Evolutionary conservation across 2,113 vertebrate species (phyloP).

Genomic region (Phyllopteryx taeniolatus): DNA sequence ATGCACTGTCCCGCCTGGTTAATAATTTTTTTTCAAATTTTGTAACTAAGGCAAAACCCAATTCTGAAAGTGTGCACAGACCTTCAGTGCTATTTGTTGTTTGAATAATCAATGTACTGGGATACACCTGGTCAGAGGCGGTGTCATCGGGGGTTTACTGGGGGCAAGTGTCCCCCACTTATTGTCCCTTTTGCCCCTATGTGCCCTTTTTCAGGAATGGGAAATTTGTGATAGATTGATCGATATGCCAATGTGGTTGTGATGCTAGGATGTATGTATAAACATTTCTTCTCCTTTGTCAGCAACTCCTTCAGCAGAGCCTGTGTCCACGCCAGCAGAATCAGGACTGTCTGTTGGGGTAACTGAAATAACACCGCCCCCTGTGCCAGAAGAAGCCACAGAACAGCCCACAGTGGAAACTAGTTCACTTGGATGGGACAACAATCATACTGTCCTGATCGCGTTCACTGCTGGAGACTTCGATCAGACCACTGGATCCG

Average conservation of each 20-base stretch:
- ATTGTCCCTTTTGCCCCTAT: too few relatives aligned
- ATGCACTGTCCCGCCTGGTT: too few relatives aligned
- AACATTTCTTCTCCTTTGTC: background rate
- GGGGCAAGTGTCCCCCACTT: too few relatives aligned
- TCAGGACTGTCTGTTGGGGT: background rate
- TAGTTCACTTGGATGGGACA: background rate
- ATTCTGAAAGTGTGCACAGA: too few relatives aligned
- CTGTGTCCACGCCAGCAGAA: background rate
- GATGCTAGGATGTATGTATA: background rate
- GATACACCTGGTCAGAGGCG: background rate
- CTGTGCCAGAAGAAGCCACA: background rate
- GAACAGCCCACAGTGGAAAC: background rate
- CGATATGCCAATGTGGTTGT: background rate
- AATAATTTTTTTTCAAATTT: too few relatives aligned
- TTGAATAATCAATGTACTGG: background rate
- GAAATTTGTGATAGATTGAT: too few relatives aligned
- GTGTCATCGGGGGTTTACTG: too few relatives aligned
- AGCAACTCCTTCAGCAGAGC: background rate
- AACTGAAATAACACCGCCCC: background rate
- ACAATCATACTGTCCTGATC: background rate
- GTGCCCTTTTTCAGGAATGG: too few relatives aligned
- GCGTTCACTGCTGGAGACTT: background rate
- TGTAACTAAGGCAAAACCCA: too few relatives aligned
- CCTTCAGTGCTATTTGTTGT: background rate
- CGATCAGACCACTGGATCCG: constrained; percentile 34